Evolutionary conservation across 2,113 vertebrate genomes (phyloP), one percentile per base, ranked within the genome.

Genomic region (Saguinus imperator): DNA sequence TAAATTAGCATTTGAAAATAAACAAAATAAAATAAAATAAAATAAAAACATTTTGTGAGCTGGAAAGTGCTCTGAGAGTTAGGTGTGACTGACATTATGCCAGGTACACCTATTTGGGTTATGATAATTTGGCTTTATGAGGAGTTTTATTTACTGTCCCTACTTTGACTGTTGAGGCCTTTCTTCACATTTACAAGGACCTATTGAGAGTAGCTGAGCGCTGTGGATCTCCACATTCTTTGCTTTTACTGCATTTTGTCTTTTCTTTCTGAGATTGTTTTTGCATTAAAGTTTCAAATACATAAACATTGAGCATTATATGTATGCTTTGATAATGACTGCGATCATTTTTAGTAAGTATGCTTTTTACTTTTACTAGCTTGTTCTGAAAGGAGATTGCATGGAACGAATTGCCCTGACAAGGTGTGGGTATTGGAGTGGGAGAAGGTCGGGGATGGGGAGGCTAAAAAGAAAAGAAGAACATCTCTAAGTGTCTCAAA

Each of bases 211-310:
- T 12, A 12, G 64, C 73, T 2, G 8, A 27, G 37, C 2, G 0
- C 83, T n/a, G 1, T 1, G 43, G 48, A n/a, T 0, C 57, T 91
- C 83, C 37, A 32, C 27, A 37, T 37, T 66, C 6, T 52, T 48
- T 27, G 29, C 20, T 43, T 90, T 87, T 20, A 32, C 21, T 61
- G 58, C 45, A 50, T 58, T 58, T 87, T 81, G 23, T 58, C 40
- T 90, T 93, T 76, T 70, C 40, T 55, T 75, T 58, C 40, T 73
- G 77, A 70, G 61, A 61, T 27, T 58, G 20, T 70, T 79, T 93
- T 83, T 55, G 75, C 11, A 25, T 79, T 64, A 3, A 52, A 73
- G 50, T 94, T 94, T 94, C 13, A 86, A 91, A 87, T 27, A 14
- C 16, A 21, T 17, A 79, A 55, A 76, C 16, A 40, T 52, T 18